Evolutionary conservation across 2,888 invertebrate species (phyloP), one percentile per base, ranked within the genome.

Genomic region (Apotomis betuletana): DNA sequence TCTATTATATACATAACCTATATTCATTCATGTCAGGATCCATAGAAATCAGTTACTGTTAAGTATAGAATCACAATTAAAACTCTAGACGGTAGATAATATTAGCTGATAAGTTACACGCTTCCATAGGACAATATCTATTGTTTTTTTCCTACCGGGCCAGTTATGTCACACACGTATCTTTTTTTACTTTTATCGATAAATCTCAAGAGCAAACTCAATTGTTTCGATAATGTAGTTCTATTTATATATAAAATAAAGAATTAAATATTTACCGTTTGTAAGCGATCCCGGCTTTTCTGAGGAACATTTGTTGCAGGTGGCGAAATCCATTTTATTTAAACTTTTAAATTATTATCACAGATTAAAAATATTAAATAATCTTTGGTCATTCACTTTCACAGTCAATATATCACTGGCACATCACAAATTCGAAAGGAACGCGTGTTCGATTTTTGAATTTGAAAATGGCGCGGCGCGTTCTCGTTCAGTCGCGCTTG

Each of bases 301-400:
- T 73, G 83, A 82, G 80, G 83, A 84, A 86, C 86, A 87, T 87
- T 83, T 85, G 75, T 82, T 86, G 79, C 84, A 87, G 78, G 84
- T 86, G 76, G 76, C 88, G 77, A 74, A 77, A 79, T 87, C 83
- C 75, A 83, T 77, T 86, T 88, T 88, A 80, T 83, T 87, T 77
- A 78, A 41, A 49, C 6, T 75, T 78, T 82, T 80, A 70, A 74
- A 70, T 74, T 74, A 79, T 76, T 89, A 91, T 91, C 92, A 91
- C 92, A 91, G 90, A 82, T 78, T 76, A 82, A 77, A 80, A 78
- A 80, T 79, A 82, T 82, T 87, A 75, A 74, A 75, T 74, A 74
- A 75, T 77, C 78, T 82, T 81, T 82, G 81, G 82, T 80, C 75
- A 76, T 75, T 75, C 77, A 78, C 74, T 75, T 58, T 73, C 76